Conservation (phyloP, 1,140 invertebrate species). For the Helicoverpa armigera region DNA sequence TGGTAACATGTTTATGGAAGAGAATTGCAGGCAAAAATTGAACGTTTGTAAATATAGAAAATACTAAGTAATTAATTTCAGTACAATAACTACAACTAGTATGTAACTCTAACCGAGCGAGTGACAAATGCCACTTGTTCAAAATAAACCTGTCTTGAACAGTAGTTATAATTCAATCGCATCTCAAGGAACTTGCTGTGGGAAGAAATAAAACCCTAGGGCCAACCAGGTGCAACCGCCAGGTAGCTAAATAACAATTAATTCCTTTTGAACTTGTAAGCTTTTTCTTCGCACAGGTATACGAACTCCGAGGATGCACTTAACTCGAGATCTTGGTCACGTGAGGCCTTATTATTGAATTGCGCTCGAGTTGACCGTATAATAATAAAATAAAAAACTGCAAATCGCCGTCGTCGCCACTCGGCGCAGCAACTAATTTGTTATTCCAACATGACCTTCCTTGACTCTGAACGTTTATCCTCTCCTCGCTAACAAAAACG, state of each 20-base stretch:
- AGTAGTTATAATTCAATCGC: slow-evolving; percentile 60
- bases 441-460: slow-evolving; percentile 74
- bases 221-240: slow-evolving; percentile 61
- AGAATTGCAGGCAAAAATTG: no score
- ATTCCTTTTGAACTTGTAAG: slow-evolving; percentile 26
- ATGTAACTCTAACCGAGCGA: slow-evolving; percentile 51
- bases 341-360: slow-evolving; percentile 55
- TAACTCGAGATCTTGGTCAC: slow-evolving; percentile 40
- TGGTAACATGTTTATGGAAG: no score
- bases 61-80: no score
- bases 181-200: slow-evolving; percentile 55
- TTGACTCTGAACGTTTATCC: slow-evolving; percentile 67
- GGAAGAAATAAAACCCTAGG: slow-evolving; percentile 60
- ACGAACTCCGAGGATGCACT: slow-evolving; percentile 29
- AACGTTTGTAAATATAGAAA: no score
- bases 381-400: slow-evolving; percentile 54
- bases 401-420: slow-evolving; percentile 54
- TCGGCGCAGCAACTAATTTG: slow-evolving; percentile 63
- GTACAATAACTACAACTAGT: background rate
- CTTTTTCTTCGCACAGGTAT: slow-evolving; percentile 14
- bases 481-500: slow-evolving; percentile 44
- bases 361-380: slow-evolving; percentile 52
- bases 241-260: slow-evolving; percentile 59
- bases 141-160: slow-evolving; percentile 65
- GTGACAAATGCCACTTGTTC: slow-evolving; percentile 62